Evolutionary conservation across 2,113 vertebrate species (phyloP), one percentile per base, ranked within the genome.

Genomic region (Patagioenas fasciata): DNA sequence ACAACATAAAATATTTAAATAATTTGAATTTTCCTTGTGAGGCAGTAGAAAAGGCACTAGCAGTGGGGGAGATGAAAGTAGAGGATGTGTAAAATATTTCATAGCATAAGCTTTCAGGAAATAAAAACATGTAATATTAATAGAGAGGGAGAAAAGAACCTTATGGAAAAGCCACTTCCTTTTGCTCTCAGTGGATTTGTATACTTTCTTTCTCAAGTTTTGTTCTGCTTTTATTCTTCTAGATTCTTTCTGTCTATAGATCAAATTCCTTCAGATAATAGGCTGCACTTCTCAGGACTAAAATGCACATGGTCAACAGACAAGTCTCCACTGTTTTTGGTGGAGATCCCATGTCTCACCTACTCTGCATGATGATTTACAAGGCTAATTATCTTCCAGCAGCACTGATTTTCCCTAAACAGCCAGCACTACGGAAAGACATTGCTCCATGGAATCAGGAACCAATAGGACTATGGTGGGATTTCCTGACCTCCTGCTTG

Each of bases 1-100:
- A 65, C 56, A 78, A 7, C 40, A 94, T 96, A 67, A 95, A 97
- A 97, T 96, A 96, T 96, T 97, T 92, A 95, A 95, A 81, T 82
- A 93, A 94, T 94, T 80, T 94, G 26, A 95, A 64, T 91, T 50
- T 60, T 86, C 85, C 95, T 94, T 88, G 21, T 75, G 47, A 89
- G 38, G 42, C 3, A 11, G 28, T 26, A 88, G 42, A 70, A 86
- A 29, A 93, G 29, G 24, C 70, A 88, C 87, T 89, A 77, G 38
- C 66, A 71, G 53, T 16, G 36, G 13, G 31, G 26, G 7, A 56
- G 44, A 56, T 15, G 60, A 78, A 94, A 95, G 65, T 34, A 65
- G 17, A 91, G 32, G 86, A 64, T 61, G 53, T 67, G 29, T 83
- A 89, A 95, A 95, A 88, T 96, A 90, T 94, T 91, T 88, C 65